A percentile compares a stretch with the other conserved stretches of the same genome.
phyloP scores from a whole-genome alignment of 2,888 invertebrate genomes.

The Tubulanus polymorphus region DNA sequence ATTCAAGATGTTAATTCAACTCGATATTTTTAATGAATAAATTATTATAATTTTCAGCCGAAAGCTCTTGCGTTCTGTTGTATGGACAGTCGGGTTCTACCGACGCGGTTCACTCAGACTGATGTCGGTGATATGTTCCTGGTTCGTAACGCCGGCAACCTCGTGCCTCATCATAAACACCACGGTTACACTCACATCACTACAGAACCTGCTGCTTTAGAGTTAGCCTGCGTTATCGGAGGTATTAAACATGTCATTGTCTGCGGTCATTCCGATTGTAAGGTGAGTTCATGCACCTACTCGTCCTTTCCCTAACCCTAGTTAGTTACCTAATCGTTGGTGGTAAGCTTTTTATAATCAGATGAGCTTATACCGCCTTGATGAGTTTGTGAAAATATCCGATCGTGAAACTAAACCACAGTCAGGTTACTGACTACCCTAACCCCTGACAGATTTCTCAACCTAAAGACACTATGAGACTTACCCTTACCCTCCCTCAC shows the following conservation, averaged over 20 bases:
- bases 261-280: constrained; percentile 97
- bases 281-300: constrained; percentile 58
- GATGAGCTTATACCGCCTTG: too few species aligned
- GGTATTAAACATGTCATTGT: constrained; percentile 89
- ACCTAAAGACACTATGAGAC: too few species aligned
- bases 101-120: constrained; percentile 90
- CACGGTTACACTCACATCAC: constrained; percentile 80
- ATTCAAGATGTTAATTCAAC: too few species aligned
- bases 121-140: constrained; percentile 98
- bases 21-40: too few species aligned
- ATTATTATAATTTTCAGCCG: constrained; percentile 62
- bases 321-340: too few species aligned
- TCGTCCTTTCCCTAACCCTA: too few species aligned
- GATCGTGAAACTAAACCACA: too few species aligned
- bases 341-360: too few species aligned
- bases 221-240: constrained; percentile 88
- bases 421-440: too few species aligned
- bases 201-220: constrained; percentile 92
- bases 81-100: constrained; percentile 97
- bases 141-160: constrained; percentile 90
- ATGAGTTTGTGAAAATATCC: too few species aligned
- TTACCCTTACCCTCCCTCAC: too few species aligned
- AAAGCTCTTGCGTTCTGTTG: constrained; percentile 96
- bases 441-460: too few species aligned
- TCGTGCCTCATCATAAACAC: constrained; percentile 86